phyloP scores from a whole-genome alignment of 2,888 invertebrate genomes.

The Monoplex corrugatus region DNA sequence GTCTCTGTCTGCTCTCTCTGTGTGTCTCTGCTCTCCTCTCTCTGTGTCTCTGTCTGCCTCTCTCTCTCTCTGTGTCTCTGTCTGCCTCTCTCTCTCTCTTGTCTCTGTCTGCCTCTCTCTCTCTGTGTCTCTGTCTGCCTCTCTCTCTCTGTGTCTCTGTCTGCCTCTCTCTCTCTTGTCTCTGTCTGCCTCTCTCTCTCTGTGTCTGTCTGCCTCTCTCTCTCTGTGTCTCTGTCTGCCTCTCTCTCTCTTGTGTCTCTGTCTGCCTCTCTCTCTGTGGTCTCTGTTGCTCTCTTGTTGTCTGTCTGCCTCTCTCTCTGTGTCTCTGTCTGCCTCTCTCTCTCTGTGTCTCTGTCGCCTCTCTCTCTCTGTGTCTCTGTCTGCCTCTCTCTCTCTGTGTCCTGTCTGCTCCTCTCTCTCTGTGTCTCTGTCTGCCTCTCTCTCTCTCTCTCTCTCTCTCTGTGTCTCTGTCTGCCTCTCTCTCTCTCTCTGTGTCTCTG shows the following conservation, averaged over 20 bases:
- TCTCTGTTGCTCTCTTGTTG: not conserved
- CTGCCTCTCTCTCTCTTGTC: too few species aligned
- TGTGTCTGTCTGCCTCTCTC: slow-evolving; percentile 54
- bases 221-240: not conserved
- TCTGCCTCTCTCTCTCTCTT: too few species aligned
- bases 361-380: not conserved
- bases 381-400: not conserved
- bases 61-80: too few species aligned
- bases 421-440: not conserved
- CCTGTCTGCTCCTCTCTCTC: not conserved
- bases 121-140: too few species aligned
- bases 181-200: too few species aligned
- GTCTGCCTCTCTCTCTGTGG: not conserved
- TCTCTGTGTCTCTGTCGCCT: not conserved
- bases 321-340: not conserved
- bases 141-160: too few species aligned
- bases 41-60: too few species aligned
- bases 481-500: slow-evolving; percentile 6
- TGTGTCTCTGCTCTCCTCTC: too few species aligned
- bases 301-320: not conserved
- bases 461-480: too few species aligned
- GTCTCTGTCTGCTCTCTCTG: too few species aligned
- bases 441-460: not conserved
- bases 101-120: too few species aligned
- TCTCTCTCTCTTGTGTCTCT: not conserved